Evolutionary conservation across 1,140 invertebrate genomes (phyloP).

Genomic region (Lucilia cuprina): DNA sequence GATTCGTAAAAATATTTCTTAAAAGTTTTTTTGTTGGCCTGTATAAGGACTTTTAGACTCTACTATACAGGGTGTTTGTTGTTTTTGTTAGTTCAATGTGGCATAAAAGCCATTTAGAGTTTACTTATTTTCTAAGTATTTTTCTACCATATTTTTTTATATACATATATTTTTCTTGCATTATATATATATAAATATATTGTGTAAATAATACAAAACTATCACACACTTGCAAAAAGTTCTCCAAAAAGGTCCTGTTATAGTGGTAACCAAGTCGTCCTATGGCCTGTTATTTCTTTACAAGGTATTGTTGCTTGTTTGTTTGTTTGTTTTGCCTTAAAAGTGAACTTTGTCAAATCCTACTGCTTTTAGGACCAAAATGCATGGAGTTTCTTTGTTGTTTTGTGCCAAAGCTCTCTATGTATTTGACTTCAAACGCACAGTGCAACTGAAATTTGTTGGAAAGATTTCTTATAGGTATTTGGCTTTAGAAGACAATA

Average conservation of each 20-base stretch:
- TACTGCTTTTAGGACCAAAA: background rate
- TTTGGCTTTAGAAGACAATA: no score
- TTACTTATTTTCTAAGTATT: background rate
- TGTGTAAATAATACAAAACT: background rate
- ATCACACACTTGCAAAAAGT: background rate
- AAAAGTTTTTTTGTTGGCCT: slow-evolving; percentile 1
- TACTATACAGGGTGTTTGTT: background rate
- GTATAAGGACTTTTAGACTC: background rate
- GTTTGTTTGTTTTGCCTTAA: background rate
- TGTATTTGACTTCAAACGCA: background rate
- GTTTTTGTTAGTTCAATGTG: slow-evolving; percentile 1
- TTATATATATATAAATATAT: slow-evolving; percentile 10
- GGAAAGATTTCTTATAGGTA: no score
- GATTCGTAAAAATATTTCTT: background rate
- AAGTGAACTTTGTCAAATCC: slow-evolving; percentile 4
- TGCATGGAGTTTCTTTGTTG: background rate
- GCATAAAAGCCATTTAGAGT: slow-evolving; percentile 29
- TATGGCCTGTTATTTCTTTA: background rate
- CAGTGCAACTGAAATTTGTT: no score
- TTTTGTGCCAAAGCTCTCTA: no score
- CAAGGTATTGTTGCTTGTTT: background rate
- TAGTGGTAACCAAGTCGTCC: background rate
- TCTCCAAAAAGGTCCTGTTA: slow-evolving; percentile 16
- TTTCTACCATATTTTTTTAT: background rate
- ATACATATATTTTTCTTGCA: background rate